Evolutionary conservation across 2,113 vertebrate species (phyloP), one percentile per base, ranked within the genome.

Genomic region (Etheostoma spectabile): DNA sequence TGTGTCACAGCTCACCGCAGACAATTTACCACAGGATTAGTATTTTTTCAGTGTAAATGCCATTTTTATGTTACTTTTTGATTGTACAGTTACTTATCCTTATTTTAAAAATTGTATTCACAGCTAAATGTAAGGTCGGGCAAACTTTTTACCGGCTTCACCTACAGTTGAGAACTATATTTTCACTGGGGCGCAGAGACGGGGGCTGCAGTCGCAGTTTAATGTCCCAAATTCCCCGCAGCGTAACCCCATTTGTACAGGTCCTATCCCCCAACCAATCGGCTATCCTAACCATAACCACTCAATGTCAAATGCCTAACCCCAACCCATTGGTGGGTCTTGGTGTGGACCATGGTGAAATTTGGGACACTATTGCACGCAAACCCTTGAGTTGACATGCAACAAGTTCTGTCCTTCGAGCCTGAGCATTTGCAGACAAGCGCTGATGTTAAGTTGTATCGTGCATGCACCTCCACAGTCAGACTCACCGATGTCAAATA

Each of bases 401-500:
- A 48, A 0, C 86, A 74, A 0, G 85, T 69, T 70, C 59, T 0
- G 19, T 33, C 18, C 52, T 0, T 38, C 12, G 18, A 6, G 18
- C 48, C 13, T 12, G 52, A 77, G 24, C 60, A 21, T 24, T 53
- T 42, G 11, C 49, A 18, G 12, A 19, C 3, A 64, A 5, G 5
- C 38, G 55, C 16, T 4, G 42, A 10, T 19, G 13, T 24, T 10
- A 27, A 24, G 14, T 3, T 64, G 22, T 2, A 22, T 2, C 22
- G 0, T 10, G 21, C n/a, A 45, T 3, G 18, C 12, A 21, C 21
- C 52, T 62, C 62, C 35, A 11, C 5, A 21, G 49, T 61, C 16
- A 77, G 63, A 85, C 92, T 84, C 91, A 97, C 97, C 95, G 14
- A 74, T 91, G 70, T 96, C 92, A 74, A 96, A 97, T 22, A 95